These are phyloP conservation scores for Sprattus sprattus DNA, from an alignment of 2,113 vertebrate genomes.

Conservation along the genomic window DNA sequence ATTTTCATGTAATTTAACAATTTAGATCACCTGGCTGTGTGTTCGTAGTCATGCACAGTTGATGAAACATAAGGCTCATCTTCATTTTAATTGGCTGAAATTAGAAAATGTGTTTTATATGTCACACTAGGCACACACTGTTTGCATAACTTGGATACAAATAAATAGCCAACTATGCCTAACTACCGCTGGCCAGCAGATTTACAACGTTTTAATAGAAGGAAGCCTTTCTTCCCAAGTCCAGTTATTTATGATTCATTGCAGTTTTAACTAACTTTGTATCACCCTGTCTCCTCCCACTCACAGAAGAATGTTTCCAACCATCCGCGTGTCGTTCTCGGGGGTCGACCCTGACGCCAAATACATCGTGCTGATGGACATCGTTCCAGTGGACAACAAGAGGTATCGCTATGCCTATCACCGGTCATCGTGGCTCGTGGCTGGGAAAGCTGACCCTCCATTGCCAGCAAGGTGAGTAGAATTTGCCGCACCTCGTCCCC, in stretches of 20 bases:
- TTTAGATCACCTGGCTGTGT: not conserved
- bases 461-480: constrained; percentile 88
- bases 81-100: no score
- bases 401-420: constrained; percentile 97
- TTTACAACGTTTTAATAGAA: not conserved
- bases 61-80: no score
- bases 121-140: no score
- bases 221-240: not conserved
- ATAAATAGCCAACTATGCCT: not conserved
- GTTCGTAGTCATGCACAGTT: no score
- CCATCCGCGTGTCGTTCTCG: constrained; percentile 96
- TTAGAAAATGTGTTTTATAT: no score
- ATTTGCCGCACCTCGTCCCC: not conserved
- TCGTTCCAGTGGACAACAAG: constrained; percentile 98
- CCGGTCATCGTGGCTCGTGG: constrained; percentile 96
- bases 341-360: constrained; percentile 95
- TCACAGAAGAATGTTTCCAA: constrained; percentile 97
- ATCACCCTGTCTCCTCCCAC: constrained; percentile 13
- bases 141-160: not conserved
- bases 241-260: not conserved
- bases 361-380: constrained; percentile 98
- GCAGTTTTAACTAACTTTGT: not conserved
- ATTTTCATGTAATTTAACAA: not conserved
- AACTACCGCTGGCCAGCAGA: not conserved
- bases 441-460: constrained; percentile 95